Evolutionary conservation across 2,888 invertebrate genomes (phyloP), one percentile per base, ranked within the genome.

Genomic region (Eupithecia pulchellata): DNA sequence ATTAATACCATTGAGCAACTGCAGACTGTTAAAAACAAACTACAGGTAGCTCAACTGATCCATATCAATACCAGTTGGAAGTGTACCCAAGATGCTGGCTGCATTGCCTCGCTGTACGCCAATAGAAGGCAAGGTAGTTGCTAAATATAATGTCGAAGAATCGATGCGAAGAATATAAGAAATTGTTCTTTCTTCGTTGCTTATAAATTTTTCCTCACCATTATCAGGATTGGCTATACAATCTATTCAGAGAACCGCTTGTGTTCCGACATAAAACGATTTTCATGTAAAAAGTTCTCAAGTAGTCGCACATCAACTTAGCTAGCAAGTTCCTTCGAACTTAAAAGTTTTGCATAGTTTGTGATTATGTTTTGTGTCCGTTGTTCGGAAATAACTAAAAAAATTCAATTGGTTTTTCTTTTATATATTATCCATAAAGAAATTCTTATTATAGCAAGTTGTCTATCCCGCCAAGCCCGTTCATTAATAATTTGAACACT

Each of bases 201-300:
- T 11, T 52, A 52, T 42, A 52, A 3, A 13, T 11, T 25, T 25
- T 52, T 52, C 52, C 25, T 25, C 3, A 13, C 32, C 13, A 30
- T 47, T 30, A 32, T 30, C 42, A 61, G 6, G 17, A 64, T 64
- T 57, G 55, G 47, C 66, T 66, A 66, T 66, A 58, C 20, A 67
- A 36, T 61, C 61, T 32, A 68, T 72, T 68, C 70, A 69, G 71
- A 68, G 68, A 61, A 71, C 52, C 25, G 64, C 73, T 77, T 75
- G 72, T 76, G 63, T 76, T 66, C 66, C 68, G 47, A 47, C 69
- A 76, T 86, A 76, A 87, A 87, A 86, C 82, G 84, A 76, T 84
- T 87, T 84, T 80, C 87, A 70, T 86, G 87, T 79, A 75, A 55
- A 74, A 85, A 87, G 77, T 84, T 86, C 62, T 76, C 70, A 78